A percentile compares a stretch with the other conserved stretches of the same genome.
Conservation (phyloP, 2,888 invertebrate genomes). For the Standfussiana lucernea region DNA sequence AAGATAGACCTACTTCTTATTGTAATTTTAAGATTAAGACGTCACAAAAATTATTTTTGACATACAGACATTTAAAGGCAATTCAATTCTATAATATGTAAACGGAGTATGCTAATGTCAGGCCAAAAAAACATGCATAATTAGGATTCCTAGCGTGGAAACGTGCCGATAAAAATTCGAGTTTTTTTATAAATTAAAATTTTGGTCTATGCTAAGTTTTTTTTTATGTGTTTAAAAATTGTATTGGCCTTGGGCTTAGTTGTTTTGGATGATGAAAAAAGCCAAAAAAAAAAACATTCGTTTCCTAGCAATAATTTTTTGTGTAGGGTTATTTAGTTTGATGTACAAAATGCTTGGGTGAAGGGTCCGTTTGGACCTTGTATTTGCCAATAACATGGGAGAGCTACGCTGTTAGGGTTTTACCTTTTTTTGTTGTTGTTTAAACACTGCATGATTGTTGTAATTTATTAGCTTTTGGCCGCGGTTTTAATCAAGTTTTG, state of each 20-base stretch:
- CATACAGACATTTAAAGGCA: not conserved
- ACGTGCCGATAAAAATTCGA: not conserved
- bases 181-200: not conserved
- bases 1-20: not conserved
- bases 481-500: no score
- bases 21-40: not conserved
- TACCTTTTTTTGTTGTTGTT: no score
- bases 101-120: conserved; percentile 45
- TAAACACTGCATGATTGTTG: no score
- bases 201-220: not conserved
- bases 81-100: conserved; percentile 32
- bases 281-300: not conserved
- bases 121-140: conserved; percentile 39
- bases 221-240: not conserved
- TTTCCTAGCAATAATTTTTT: not conserved
- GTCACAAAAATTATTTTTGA: not conserved
- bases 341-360: not conserved
- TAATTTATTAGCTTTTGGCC: no score
- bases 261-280: not conserved
- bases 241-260: not conserved
- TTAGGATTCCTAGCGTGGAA: conserved; percentile 22
- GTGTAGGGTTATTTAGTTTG: not conserved
- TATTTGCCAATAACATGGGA: no score
- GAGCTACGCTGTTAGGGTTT: no score
- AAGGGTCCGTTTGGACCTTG: not conserved